Base-by-base conservation (phyloP, 2,797 vertebrate species). In the Aphelocoma californica region DNA sequence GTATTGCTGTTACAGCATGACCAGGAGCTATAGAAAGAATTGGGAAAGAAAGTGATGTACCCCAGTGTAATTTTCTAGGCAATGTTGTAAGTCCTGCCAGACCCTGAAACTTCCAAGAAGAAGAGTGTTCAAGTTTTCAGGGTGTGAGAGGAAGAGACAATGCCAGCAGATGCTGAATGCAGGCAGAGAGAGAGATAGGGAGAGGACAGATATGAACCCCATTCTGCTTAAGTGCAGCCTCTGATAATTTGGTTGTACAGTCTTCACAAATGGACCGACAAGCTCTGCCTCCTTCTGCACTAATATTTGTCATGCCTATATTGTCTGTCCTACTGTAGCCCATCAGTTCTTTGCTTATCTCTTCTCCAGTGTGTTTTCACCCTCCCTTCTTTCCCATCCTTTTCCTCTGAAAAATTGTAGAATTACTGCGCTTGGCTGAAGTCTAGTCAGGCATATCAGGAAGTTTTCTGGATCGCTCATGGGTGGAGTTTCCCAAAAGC, bases 401-500 rank as follows among this genome's bases (percentile, higher is more conserved):
- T 92, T 95, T 86, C 48, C 65, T 88, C 62, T 94, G 72, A 87
- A 90, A 94, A 84, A 82, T 54, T 90, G 38, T 54, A 67, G 56
- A 47, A 20, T 88, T 83, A 79, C 16, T 42, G 40, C 47, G 45
- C 47, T 94, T 95, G 71, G 90, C 81, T 93, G 71, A 90, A 85
- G 45, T 67, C 57, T 90, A 70, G 42, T 65, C 82, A 53, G 78
- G 83, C 71, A 95, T 57, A 95, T 77, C 86, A 96, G 94, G 94
- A 97, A 96, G 86, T 67, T 82, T 92, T 95, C 93, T 88, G 62
- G 50, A 87, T 87, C 18, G 0, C 57, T 92, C 38, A 42, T n/a
- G 86, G 90, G 86, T 94, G 91, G 91, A 92, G 96, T 95, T 96
- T 96, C 94, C 95, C 88, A 88, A 92, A 94, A 95, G 28, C 81